A percentile compares a stretch with the other conserved stretches of the same genome.
These are phyloP conservation scores for Furcifer pardalis DNA, from an alignment of 2,797 vertebrate species.

Conservation along the genomic window DNA sequence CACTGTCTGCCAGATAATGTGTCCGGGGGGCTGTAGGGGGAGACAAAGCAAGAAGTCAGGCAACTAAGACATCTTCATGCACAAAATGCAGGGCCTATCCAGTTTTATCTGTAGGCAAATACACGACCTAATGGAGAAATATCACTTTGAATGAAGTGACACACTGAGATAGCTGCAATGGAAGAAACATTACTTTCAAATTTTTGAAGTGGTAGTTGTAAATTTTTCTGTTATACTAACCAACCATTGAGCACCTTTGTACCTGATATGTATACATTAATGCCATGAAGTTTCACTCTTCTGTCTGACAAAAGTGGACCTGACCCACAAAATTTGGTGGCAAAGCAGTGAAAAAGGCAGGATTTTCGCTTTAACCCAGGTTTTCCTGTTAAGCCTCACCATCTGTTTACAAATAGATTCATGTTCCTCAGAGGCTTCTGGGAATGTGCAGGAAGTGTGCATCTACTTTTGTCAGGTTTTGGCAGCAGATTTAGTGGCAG, in stretches of 20 bases:
- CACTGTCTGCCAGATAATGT: conserved; percentile 87
- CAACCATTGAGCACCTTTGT: too few species aligned
- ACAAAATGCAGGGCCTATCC: not conserved
- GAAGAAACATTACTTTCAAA: not conserved
- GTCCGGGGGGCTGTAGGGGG: conserved; percentile 85
- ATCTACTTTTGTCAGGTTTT: not conserved
- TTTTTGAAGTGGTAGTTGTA: too few species aligned
- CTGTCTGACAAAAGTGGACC: too few species aligned
- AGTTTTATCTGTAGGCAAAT: not conserved
- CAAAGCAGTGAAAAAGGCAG: not conserved
- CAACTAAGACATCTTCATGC: not conserved
- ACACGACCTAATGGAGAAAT: not conserved
- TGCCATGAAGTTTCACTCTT: too few species aligned
- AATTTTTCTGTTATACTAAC: too few species aligned
- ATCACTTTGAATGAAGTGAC: not conserved
- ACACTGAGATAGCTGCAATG: not conserved
- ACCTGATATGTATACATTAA: too few species aligned
- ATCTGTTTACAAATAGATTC: not conserved
- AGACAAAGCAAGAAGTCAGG: conserved; percentile 62
- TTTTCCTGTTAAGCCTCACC: not conserved
- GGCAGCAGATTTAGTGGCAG: not conserved
- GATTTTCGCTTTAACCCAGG: not conserved
- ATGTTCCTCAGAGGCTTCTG: not conserved
- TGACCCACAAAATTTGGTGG: too few species aligned
- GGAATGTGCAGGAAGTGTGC: not conserved